Percentiles rank a stretch among this genome's conserved stretches.
phyloP scores from a whole-genome alignment of 2,113 vertebrate genomes.

The Crypturellus undulatus region DNA sequence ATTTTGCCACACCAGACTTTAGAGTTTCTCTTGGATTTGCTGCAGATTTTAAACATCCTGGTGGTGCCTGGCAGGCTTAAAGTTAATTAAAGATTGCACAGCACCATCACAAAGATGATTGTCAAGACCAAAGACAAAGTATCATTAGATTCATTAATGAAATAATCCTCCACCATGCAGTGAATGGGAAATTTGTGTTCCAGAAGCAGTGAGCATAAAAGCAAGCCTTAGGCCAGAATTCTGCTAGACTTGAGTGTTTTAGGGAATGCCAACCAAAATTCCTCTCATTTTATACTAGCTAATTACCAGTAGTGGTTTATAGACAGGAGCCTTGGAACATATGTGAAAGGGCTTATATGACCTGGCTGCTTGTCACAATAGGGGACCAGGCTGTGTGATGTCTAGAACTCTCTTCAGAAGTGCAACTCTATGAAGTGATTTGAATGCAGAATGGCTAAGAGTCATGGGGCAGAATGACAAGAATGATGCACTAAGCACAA shows the following conservation, averaged over 20 bases:
- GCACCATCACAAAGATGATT: slow-evolving; percentile 31
- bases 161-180: slow-evolving; percentile 35
- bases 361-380: background rate
- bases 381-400: background rate
- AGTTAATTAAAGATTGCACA: slow-evolving; percentile 62
- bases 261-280: slow-evolving; percentile 31
- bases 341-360: background rate
- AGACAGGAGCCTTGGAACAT: background rate
- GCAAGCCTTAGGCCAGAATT: slow-evolving; percentile 45
- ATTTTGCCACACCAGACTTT: background rate
- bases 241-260: background rate
- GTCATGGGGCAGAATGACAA: background rate
- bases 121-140: slow-evolving; percentile 49
- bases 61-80: slow-evolving; percentile 32
- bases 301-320: background rate
- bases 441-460: background rate
- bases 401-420: background rate
- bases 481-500: background rate
- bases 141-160: slow-evolving; percentile 59
- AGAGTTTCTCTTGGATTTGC: background rate
- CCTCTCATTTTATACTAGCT: background rate
- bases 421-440: background rate
- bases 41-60: slow-evolving; percentile 14
- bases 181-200: background rate
- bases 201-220: slow-evolving; percentile 13